Conservation (phyloP, 2,797 vertebrate genomes). For the Clarias pachynema region DNA sequence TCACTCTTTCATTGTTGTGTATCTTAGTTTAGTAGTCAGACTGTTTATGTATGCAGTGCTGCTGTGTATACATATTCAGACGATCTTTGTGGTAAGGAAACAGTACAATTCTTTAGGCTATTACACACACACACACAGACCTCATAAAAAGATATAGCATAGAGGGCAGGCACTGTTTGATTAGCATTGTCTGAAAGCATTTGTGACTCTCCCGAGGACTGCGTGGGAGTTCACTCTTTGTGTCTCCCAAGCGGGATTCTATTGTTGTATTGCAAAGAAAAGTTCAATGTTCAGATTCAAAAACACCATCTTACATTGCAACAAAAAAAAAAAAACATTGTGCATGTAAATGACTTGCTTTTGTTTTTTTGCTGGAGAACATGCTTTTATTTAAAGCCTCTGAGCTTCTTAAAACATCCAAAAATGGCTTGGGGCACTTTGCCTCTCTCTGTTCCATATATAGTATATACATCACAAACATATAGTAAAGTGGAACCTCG, state of each 20-base stretch:
- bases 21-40: conserved; percentile 32
- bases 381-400: conserved; percentile 68
- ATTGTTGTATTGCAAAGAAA: conserved; percentile 74
- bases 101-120: conserved; percentile 27
- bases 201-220: conserved; percentile 62
- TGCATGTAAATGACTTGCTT: conserved; percentile 72
- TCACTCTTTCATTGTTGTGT: conserved; percentile 15
- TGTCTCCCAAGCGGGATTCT: conserved; percentile 72
- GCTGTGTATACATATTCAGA: conserved; percentile 35
- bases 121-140: conserved; percentile 29
- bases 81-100: conserved; percentile 36
- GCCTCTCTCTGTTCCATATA: conserved; percentile 61
- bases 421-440: conserved; percentile 68
- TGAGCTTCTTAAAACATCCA: conserved; percentile 67
- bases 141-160: conserved; percentile 28
- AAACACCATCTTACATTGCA: conserved; percentile 62
- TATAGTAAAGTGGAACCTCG: too few relatives aligned
- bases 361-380: conserved; percentile 72
- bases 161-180: conserved; percentile 59
- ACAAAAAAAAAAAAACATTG: conserved; percentile 60
- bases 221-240: conserved; percentile 73
- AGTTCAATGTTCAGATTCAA: conserved; percentile 75
- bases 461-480: conserved; percentile 45
- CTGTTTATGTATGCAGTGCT: conserved; percentile 26
- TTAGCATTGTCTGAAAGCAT: conserved; percentile 62